Evolutionary conservation across 2,797 vertebrate species (phyloP), one percentile per base, ranked within the genome.

Genomic region (Aulostomus chinensis): DNA sequence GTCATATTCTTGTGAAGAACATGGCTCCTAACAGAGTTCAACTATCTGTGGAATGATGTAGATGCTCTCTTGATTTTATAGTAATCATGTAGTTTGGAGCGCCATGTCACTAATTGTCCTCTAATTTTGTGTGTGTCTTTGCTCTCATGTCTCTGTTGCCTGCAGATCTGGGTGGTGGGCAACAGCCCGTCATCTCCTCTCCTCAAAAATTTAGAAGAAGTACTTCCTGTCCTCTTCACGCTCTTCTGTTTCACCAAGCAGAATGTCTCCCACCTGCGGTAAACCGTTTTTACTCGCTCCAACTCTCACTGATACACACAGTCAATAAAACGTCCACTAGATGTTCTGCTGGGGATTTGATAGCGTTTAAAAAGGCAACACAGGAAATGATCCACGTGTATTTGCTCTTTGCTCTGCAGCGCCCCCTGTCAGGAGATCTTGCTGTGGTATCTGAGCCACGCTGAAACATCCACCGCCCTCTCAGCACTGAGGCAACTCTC

Each of bases 231-330:
- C 39, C 29, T 98, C 73, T 97, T 98, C 73, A 85, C 77, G 20
- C 88, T 98, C 61, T 94, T 92, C 86, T 96, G 94, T 78, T 98
- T 96, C 67, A 93, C 95, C 66, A 93, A 90, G 73, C 91, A 92
- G 75, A 94, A 91, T 9, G 94, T 92, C 37, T 98, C 93, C 58
- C 93, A 94, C 70, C 71, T 97, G 64, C 94, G 97, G 97, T 98
- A 76, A 42, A 1, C 1, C 17, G 18, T 28, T 22, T 9, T 17
- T 29, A 7, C 2, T 11, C 9, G 4, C 10, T 4, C 9, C 4
- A 4, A 1, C 24, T 9, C 6, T 6, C 6, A 25, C 4, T 25
- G 6, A 7, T 9, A 25, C 24, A 2, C 24, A 25, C 24, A 25
- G 9, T n/a, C n/a, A n/a, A n/a, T n/a, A n/a, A n/a, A n/a, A n/a